Percentiles rank a stretch among this genome's conserved stretches.
Conservation (phyloP, 1,140 invertebrate species). For the Pissodes strobi region DNA sequence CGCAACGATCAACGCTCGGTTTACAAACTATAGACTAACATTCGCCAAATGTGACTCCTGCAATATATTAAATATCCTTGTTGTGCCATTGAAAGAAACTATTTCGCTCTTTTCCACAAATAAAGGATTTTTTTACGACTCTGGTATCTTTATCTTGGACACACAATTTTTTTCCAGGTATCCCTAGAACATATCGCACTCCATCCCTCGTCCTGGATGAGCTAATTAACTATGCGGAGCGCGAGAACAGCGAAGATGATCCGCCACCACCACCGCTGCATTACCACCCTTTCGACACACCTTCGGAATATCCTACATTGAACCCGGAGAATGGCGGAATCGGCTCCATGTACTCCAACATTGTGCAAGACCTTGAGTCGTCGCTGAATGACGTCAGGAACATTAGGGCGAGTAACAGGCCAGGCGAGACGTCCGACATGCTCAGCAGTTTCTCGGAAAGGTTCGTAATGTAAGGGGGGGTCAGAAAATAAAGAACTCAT, state of each 20-base stretch:
- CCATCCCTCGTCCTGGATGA: conserved; percentile 45
- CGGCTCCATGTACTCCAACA: conserved; percentile 51
- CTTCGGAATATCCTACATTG: conserved; percentile 41
- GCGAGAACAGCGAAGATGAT: conserved; percentile 45
- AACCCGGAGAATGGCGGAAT: conserved; percentile 35
- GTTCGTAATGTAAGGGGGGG: background rate
- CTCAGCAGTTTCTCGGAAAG: conserved; percentile 51
- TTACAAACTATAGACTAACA: too few species aligned
- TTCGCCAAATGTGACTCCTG: too few species aligned
- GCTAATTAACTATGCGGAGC: conserved; percentile 52
- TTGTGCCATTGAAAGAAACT: too few species aligned
- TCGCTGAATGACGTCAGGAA: conserved; percentile 50
- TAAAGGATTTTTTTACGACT: too few species aligned
- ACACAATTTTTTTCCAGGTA: too few species aligned
- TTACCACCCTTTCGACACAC: conserved; percentile 42
- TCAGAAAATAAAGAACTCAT: too few species aligned
- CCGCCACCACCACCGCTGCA: background rate
- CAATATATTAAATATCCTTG: too few species aligned
- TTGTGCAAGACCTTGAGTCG: conserved; percentile 51
- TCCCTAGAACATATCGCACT: conserved; percentile 5
- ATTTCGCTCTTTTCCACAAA: too few species aligned
- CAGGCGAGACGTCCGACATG: conserved; percentile 48
- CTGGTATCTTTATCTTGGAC: too few species aligned
- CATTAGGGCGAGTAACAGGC: conserved; percentile 41
- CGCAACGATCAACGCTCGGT: too few species aligned